Evolutionary conservation across 2,113 vertebrate genomes (phyloP), one percentile per base, ranked within the genome.

Genomic region (Camelus dromedarius): DNA sequence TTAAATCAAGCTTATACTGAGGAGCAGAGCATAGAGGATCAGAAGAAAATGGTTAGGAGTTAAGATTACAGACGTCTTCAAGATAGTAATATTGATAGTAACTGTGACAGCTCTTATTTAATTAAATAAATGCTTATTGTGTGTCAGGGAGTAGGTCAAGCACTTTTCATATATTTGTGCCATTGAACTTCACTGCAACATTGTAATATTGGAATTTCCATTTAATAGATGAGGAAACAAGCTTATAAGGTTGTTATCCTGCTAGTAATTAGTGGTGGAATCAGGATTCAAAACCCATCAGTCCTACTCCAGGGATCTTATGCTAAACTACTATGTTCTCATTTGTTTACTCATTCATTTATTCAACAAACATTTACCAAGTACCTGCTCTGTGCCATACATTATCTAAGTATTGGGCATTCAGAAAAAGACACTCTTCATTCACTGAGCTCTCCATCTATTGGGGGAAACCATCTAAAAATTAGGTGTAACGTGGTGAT

Each of bases 81-180:
- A 35, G 19, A 72, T 26, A 48, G 62, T 64, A 95, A 84, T 60
- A 67, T 66, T 82, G 46, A 85, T 54, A 60, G 11, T 62, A 80
- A 83, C 26, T 67, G 5, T 30, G 3, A 26, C 22, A 77, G 16
- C 28, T 89, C 42, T 91, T 52, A 56, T 92, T 91, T 94, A 93
- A 90, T 56, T 70, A 83, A 93, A 88, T 42, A 76, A 87, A 56
- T 88, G 15, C 26, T 79, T 83, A 32, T 28, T 90, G 30, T 75
- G 11, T 92, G 9, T 72, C 52, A 76, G 15, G 32, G 16, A 94
- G 19, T 76, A 70, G 20, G 11, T 8, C 85, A 72, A 88, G 19
- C 12, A 56, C 77, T 94, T 90, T 58, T 26, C 52, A 64, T 46
- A 32, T 75, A 69, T 82, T 89, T 75, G 24, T 82, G 12, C 24